Base-by-base conservation (phyloP, 2,113 vertebrate species). In the Lucifuga dentata region DNA sequence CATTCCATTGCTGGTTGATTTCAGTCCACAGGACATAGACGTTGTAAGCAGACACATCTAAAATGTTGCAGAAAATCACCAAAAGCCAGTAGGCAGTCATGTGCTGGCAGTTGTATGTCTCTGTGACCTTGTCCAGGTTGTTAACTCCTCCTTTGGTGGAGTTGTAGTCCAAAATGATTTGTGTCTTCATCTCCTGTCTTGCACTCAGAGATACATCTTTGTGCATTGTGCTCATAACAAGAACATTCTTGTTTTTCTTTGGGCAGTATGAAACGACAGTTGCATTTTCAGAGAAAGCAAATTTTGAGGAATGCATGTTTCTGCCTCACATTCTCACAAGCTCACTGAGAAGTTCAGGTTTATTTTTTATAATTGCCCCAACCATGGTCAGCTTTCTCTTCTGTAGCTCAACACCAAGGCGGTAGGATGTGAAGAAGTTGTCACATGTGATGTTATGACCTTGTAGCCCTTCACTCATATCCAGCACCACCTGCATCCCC, bases 121-220 rank as follows among this genome's bases (percentile, higher is more conserved):
- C 62, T 53, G 35, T 65, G 11, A 53, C 44, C 38, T 62, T 49
- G 59, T 62, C 62, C 11, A 65, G 36, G 19, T 64, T 62, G 44
- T 62, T 43, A 35, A 48, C 60, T 33, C 33, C 35, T 40, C 60
- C 60, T 58, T 68, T 68, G 44, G 33, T 68, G 44, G 52, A 48
- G 53, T 68, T 70, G 3, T 60, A 69, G 2, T 60, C 36, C n/a
- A 60, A 24, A 55, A 58, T 58, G 15, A 39, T 58, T 48, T 40
- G 11, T n/a, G 58, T 41, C 43, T 61, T 61, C 43, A 20, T 45
- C 29, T 61, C 58, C 8, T 48, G 11, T 61, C 26, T 45, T 63
- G 29, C 21, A 20, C 2, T 40, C 39, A 58, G 26, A 29, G 38
- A 26, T 40, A 32, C 24, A 44, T 59, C 39, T 20, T 29, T 29